Conservation (phyloP, 2,888 invertebrate species). For the Melieria picta region DNA sequence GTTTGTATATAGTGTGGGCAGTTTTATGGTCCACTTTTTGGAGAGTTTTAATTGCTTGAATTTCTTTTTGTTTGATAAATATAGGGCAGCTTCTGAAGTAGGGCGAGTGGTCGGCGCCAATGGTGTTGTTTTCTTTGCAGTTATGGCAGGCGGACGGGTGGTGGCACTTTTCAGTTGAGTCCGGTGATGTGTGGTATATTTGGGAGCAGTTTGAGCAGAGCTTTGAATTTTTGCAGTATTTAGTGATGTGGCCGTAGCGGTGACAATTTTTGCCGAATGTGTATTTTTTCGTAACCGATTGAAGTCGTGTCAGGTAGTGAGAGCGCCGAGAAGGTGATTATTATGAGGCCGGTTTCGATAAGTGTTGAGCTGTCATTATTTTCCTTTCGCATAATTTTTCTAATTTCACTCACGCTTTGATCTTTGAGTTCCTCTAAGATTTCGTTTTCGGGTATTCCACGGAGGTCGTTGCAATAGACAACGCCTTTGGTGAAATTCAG, state of each 20-base stretch:
- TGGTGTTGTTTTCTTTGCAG: too few relatives aligned
- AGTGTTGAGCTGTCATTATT: not conserved
- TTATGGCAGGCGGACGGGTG: too few relatives aligned
- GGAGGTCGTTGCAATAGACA: slow-evolving; percentile 3
- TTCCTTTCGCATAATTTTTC: slow-evolving; percentile 13
- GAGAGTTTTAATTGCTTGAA: too few relatives aligned
- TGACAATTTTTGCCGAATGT: slow-evolving; percentile 23
- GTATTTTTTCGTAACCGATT: slow-evolving; percentile 20
- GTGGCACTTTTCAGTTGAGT: too few relatives aligned
- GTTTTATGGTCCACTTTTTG: too few relatives aligned
- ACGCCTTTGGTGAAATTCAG: slow-evolving; percentile 3
- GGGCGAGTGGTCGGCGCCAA: too few relatives aligned
- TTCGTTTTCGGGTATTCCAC: slow-evolving; percentile 21
- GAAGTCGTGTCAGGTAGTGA: slow-evolving; percentile 5
- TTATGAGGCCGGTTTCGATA: slow-evolving; percentile 20
- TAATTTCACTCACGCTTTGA: slow-evolving; percentile 17
- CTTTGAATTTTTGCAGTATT: not conserved
- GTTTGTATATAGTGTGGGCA: too few relatives aligned
- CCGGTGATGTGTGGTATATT: too few relatives aligned
- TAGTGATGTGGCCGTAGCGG: not conserved
- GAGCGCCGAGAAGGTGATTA: slow-evolving; percentile 20
- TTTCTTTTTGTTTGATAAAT: too few relatives aligned
- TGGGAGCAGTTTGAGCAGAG: too few relatives aligned
- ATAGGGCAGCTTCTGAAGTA: too few relatives aligned
- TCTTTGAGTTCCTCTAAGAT: slow-evolving; percentile 17